These are phyloP conservation scores for Drosophila ogumai DNA, from an alignment of 1,140 invertebrate species.

Conservation along the genomic window DNA sequence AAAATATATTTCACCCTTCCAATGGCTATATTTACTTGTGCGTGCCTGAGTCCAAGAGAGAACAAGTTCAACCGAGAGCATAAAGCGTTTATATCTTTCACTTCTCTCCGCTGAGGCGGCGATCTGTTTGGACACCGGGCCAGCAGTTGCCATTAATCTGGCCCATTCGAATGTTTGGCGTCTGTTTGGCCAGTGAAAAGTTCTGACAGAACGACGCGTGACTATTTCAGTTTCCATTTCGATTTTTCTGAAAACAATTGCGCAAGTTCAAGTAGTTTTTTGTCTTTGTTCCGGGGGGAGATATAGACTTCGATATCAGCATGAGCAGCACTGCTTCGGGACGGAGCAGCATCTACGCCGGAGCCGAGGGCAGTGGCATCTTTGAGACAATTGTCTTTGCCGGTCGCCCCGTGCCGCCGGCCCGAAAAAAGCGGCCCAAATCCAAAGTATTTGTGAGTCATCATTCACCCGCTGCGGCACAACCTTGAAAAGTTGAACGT, in stretches of 20 bases:
- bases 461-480: neutral
- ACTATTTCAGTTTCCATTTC: conserved; percentile 20
- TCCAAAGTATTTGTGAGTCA: conserved; percentile 77
- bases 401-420: conserved; percentile 72
- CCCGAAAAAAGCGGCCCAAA: conserved; percentile 75
- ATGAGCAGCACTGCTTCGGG: conserved; percentile 78
- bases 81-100: conserved; percentile 31
- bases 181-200: conserved; percentile 68
- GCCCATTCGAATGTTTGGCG: conserved; percentile 63
- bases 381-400: conserved; percentile 68
- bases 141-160: conserved; percentile 43
- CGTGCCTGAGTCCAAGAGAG: conserved; percentile 13
- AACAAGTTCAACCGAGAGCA: conserved; percentile 22
- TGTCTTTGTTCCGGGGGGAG: neutral
- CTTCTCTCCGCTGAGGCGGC: conserved; percentile 50
- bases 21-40: conserved; percentile 68
- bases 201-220: conserved; percentile 52
- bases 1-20: conserved; percentile 8
- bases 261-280: conserved; percentile 52
- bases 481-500: conserved; percentile 43
- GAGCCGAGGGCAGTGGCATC: conserved; percentile 51
- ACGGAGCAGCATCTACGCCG: conserved; percentile 61
- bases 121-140: conserved; percentile 35
- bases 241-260: conserved; percentile 36
- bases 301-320: neutral